phyloP scores from a whole-genome alignment of 2,888 invertebrate species.

The Choristoneura rosaceana region DNA sequence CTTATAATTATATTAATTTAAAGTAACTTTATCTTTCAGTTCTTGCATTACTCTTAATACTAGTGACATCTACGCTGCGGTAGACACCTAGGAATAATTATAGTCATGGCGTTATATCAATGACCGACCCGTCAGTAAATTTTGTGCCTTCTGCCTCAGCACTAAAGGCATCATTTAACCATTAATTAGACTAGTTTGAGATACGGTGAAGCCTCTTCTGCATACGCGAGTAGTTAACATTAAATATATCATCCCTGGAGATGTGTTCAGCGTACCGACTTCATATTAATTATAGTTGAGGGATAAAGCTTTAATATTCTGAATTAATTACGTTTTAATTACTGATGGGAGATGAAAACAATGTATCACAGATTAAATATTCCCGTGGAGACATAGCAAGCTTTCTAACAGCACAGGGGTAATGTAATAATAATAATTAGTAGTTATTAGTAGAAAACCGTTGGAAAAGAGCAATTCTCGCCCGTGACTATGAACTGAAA shows the following conservation, averaged over 20 bases:
- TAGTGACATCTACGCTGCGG: too few species aligned
- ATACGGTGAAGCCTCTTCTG: conserved; percentile 27
- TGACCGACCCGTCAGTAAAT: background rate
- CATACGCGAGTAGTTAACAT: conserved; percentile 32
- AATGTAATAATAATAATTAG: too few species aligned
- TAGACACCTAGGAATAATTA: background rate
- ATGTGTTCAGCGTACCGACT: conserved; percentile 33
- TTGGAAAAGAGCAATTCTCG: too few species aligned
- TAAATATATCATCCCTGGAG: conserved; percentile 35
- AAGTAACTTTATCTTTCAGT: too few species aligned
- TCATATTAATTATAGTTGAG: conserved; percentile 26
- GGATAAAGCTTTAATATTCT: conserved; percentile 18
- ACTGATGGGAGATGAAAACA: conserved; percentile 6
- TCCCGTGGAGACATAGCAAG: background rate
- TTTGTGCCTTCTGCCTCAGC: conserved; percentile 28
- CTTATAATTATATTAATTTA: background rate
- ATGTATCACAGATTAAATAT: background rate
- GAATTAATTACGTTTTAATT: conserved; percentile 10
- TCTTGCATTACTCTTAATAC: too few species aligned
- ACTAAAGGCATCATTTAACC: conserved; percentile 31
- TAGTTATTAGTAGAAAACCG: too few species aligned
- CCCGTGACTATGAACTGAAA: too few species aligned
- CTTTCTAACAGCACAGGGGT: background rate
- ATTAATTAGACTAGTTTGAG: conserved; percentile 42
- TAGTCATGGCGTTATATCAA: background rate